Percentiles rank a stretch among this genome's conserved stretches.
Conservation (phyloP, 2,888 invertebrate species). For the Ichneumon xanthorius region DNA sequence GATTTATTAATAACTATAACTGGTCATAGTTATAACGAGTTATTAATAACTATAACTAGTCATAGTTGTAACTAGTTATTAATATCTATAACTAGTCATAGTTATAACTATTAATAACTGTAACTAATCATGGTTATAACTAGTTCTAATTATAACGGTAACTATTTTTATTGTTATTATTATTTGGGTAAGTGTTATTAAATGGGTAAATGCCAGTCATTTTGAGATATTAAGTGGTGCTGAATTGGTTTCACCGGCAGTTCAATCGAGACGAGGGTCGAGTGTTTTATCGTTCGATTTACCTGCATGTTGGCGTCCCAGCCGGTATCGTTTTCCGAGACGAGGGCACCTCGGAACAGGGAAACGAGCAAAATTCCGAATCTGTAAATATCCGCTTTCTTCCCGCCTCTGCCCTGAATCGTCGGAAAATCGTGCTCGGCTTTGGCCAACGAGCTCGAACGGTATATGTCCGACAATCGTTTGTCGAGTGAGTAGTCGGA, state of each 20-base stretch:
- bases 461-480: slow-evolving; percentile 87
- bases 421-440: slow-evolving; percentile 81
- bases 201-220: too few relatives aligned
- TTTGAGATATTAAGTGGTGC: too few relatives aligned
- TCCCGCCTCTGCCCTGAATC: slow-evolving; percentile 85
- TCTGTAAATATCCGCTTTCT: slow-evolving; percentile 91
- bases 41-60: too few relatives aligned
- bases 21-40: too few relatives aligned
- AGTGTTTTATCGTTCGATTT: slow-evolving; percentile 18
- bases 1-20: too few relatives aligned
- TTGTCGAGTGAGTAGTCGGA: slow-evolving; percentile 91
- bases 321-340: slow-evolving; percentile 86
- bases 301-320: slow-evolving; percentile 87
- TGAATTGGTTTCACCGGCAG: not conserved
- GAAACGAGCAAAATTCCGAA: slow-evolving; percentile 90
- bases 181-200: too few relatives aligned
- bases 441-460: slow-evolving; percentile 79
- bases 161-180: too few relatives aligned
- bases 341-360: slow-evolving; percentile 86
- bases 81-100: too few relatives aligned
- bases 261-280: not conserved
- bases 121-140: too few relatives aligned
- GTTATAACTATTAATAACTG: too few relatives aligned
- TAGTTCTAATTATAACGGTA: too few relatives aligned
- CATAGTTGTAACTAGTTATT: too few relatives aligned